phyloP scores from a whole-genome alignment of 2,113 vertebrate species.

The Alosa alosa region DNA sequence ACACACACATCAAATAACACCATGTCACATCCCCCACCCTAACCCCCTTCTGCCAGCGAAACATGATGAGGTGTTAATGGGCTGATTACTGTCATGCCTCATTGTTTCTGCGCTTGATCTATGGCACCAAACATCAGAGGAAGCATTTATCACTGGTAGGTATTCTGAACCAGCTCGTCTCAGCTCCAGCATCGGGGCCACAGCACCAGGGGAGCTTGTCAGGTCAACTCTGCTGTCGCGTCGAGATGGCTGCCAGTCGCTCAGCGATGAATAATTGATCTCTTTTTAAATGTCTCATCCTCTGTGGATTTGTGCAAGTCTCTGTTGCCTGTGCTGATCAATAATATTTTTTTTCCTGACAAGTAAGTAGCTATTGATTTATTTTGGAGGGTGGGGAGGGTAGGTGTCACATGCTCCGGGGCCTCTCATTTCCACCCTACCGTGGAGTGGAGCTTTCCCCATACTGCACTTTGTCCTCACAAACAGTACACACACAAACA shows the following conservation, averaged over 20 bases:
- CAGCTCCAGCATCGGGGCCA: not conserved
- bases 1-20: not conserved
- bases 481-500: not conserved
- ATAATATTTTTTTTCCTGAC: slow-evolving; percentile 44
- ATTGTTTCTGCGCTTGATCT: slow-evolving; percentile 6
- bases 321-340: slow-evolving; percentile 41
- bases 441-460: not conserved
- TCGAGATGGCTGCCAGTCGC: slow-evolving; percentile 34
- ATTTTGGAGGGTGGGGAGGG: slow-evolving; percentile 12
- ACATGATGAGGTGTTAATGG: not conserved
- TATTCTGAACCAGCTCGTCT: not conserved
- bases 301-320: slow-evolving; percentile 41
- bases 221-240: slow-evolving; percentile 12
- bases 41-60: not conserved
- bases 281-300: slow-evolving; percentile 46
- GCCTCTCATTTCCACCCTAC: slow-evolving; percentile 41
- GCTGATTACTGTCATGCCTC: slow-evolving; percentile 14
- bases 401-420: slow-evolving; percentile 11
- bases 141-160: not conserved
- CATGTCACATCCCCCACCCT: not conserved
- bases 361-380: slow-evolving; percentile 60
- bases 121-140: slow-evolving; percentile 15
- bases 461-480: not conserved
- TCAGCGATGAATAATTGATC: slow-evolving; percentile 40
- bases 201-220: not conserved